These are phyloP conservation scores for Tuta absoluta DNA, from an alignment of 2,888 invertebrate species.

Conservation along the genomic window DNA sequence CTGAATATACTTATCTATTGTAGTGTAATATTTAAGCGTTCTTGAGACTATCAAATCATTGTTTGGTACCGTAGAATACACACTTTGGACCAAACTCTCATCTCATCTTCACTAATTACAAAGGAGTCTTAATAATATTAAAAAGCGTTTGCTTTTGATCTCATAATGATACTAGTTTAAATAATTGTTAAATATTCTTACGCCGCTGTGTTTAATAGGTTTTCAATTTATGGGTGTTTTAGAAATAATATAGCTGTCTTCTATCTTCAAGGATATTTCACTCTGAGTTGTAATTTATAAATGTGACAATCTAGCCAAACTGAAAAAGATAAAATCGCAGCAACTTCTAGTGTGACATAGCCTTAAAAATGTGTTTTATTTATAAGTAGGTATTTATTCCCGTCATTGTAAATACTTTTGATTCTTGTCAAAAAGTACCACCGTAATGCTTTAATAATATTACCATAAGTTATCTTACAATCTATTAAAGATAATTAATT, in stretches of 20 bases:
- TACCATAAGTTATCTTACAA: background rate
- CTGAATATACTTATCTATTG: background rate
- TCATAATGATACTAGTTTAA: background rate
- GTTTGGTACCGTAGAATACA: slow-evolving; percentile 5
- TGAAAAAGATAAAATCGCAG: background rate
- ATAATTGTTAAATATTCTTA: background rate
- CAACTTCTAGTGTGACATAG: background rate
- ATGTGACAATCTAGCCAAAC: background rate
- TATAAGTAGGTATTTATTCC: background rate
- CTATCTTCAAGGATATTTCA: slow-evolving; percentile 1
- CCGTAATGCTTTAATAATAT: slow-evolving; percentile 3
- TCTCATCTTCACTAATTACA: background rate
- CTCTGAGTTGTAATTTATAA: background rate
- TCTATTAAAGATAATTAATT: background rate
- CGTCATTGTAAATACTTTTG: background rate
- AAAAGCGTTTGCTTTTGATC: background rate
- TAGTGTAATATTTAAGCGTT: background rate
- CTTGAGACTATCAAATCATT: background rate
- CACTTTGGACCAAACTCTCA: slow-evolving; percentile 7
- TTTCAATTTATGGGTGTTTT: slow-evolving; percentile 9
- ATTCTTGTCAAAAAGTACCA: slow-evolving; percentile 6
- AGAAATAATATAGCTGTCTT: background rate
- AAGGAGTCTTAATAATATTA: background rate
- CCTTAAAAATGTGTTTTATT: background rate
- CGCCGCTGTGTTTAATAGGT: slow-evolving; percentile 18